A percentile compares a stretch with the other conserved stretches of the same genome.
Conservation (phyloP, 2,888 invertebrate genomes). For the Sinelater perroti region DNA sequence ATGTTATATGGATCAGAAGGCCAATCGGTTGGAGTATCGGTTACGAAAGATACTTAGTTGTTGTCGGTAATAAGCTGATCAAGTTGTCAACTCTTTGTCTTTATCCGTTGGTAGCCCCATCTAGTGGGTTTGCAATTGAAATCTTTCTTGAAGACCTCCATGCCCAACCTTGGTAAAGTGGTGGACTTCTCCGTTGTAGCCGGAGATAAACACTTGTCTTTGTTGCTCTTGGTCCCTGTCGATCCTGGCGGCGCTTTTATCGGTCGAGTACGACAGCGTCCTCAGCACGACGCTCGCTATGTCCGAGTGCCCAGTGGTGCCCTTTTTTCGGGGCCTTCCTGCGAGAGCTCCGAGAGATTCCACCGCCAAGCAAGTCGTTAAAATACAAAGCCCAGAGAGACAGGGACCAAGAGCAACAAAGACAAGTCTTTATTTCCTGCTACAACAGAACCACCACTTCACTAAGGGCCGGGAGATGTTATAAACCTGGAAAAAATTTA, state of each 20-base stretch:
- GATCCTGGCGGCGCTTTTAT: slow-evolving; percentile 78
- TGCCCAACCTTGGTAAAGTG: no score
- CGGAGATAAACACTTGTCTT: no score
- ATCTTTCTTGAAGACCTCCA: no score
- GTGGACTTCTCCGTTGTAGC: no score
- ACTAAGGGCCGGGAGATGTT: slow-evolving; percentile 81
- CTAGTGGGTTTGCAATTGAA: no score
- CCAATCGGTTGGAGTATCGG: no score
- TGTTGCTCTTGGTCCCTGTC: no score
- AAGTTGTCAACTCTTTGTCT: no score
- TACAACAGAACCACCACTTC: slow-evolving; percentile 80
- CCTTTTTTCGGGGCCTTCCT: slow-evolving; percentile 92
- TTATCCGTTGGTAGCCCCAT: no score
- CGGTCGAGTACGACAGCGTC: slow-evolving; percentile 84
- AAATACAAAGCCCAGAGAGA: slow-evolving; percentile 45
- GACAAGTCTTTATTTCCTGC: slow-evolving; percentile 79
- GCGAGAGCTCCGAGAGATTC: slow-evolving; percentile 69
- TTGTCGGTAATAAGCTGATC: no score
- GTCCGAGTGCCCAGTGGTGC: slow-evolving; percentile 86
- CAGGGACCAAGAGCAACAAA: slow-evolving; percentile 58
- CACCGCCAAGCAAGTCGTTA: slow-evolving; percentile 37
- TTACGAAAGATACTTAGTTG: no score
- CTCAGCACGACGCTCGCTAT: slow-evolving; percentile 84
- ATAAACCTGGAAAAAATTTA: slow-evolving; percentile 82
- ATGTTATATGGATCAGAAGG: no score